Evolutionary conservation across 2,888 invertebrate species (phyloP).

Genomic region (Conistra vaccinii): DNA sequence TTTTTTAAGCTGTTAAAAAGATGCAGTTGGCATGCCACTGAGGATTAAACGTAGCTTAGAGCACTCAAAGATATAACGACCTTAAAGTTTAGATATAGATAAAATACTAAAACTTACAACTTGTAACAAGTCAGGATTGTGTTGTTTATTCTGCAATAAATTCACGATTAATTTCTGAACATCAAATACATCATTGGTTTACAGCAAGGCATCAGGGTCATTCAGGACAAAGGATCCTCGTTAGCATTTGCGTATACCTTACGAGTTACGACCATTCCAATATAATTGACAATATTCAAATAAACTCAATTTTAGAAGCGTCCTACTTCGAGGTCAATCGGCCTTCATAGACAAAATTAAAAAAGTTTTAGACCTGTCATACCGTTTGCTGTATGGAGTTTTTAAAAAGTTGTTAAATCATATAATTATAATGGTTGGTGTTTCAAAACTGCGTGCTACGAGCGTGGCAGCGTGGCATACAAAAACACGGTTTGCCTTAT

Average conservation of each 20-base stretch:
- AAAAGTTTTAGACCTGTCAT: constrained; percentile 41
- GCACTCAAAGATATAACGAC: too few species aligned
- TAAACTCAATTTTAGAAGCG: constrained; percentile 43
- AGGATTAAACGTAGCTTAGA: too few species aligned
- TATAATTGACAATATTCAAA: constrained; percentile 3
- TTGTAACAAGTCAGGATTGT: background rate
- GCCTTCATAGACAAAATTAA: constrained; percentile 9
- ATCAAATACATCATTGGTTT: constrained; percentile 11
- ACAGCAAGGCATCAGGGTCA: background rate
- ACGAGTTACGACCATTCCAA: constrained; percentile 14
- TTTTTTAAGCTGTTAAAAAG: too few species aligned
- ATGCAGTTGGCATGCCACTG: too few species aligned
- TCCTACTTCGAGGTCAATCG: constrained; percentile 5
- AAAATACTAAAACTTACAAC: constrained; percentile 8
- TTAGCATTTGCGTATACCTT: constrained; percentile 15
- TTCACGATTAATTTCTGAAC: constrained; percentile 6
- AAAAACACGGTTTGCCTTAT: constrained; percentile 70
- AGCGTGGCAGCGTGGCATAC: constrained; percentile 47
- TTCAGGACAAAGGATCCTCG: constrained; percentile 11
- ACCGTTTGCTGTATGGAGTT: constrained; percentile 26
- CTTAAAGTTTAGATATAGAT: background rate
- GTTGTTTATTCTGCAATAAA: constrained; percentile 25
- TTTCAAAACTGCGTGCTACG: constrained; percentile 44
- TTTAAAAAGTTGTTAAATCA: constrained; percentile 58
- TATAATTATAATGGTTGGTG: constrained; percentile 55